These are phyloP conservation scores for Danio aesculapii DNA, from an alignment of 2,797 vertebrate species.

Conservation along the genomic window DNA sequence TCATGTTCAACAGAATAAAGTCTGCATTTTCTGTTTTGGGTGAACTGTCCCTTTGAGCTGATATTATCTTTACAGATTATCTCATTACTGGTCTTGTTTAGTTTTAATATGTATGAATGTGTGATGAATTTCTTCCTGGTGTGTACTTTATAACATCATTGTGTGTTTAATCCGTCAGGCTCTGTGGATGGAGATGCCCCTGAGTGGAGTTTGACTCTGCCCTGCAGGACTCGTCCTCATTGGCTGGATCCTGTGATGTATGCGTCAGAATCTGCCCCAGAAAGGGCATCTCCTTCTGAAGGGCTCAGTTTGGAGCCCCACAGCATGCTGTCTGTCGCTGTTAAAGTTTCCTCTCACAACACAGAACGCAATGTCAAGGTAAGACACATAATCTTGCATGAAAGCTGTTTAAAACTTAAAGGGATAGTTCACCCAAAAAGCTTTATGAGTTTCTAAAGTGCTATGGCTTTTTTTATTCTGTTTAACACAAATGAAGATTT, in stretches of 20 bases:
- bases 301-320: constrained; percentile 86
- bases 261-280: constrained; percentile 86
- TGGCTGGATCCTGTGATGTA: constrained; percentile 96
- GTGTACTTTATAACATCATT: not conserved
- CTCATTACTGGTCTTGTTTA: not conserved
- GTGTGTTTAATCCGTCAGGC: constrained; percentile 72
- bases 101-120: not conserved
- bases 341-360: constrained; percentile 92
- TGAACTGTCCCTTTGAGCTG: no score
- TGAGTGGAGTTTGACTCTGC: constrained; percentile 84
- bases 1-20: no score
- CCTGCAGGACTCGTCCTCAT: constrained; percentile 87
- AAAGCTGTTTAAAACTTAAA: not conserved
- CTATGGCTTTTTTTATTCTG: no score
- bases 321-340: constrained; percentile 94
- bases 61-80: not conserved
- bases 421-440: no score
- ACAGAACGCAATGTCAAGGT: constrained; percentile 95
- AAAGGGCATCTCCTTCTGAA: constrained; percentile 81
- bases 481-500: no score
- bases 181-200: constrained; percentile 83
- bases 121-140: not conserved
- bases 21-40: no score
- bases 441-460: no score
- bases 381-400: not conserved